phyloP scores from a whole-genome alignment of 2,888 invertebrate species.

The Antheraea yamamai region DNA sequence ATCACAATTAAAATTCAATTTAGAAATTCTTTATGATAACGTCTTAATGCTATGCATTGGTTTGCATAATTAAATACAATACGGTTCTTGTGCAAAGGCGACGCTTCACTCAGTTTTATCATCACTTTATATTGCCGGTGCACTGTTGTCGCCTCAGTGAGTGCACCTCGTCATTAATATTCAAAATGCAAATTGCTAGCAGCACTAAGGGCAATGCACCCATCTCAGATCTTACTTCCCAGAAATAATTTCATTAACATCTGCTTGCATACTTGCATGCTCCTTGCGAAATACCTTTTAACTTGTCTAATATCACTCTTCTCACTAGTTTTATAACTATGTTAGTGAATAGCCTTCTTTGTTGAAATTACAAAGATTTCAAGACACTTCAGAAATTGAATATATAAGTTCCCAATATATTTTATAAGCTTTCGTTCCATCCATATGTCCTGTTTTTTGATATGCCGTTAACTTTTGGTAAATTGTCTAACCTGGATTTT shows the following conservation, averaged over 20 bases:
- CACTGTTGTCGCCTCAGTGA: conserved; percentile 55
- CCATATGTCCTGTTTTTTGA: background rate
- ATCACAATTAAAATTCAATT: background rate
- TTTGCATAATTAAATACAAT: background rate
- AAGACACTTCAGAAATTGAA: background rate
- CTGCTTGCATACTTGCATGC: conserved; percentile 69
- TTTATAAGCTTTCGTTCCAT: background rate
- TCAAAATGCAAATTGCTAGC: conserved; percentile 77
- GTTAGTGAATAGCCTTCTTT: background rate
- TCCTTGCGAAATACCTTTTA: conserved; percentile 61
- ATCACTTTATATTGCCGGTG: conserved; percentile 51
- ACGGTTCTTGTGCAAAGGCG: conserved; percentile 40
- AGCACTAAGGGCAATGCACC: conserved; percentile 72
- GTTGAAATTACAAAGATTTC: background rate
- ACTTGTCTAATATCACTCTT: conserved; percentile 48
- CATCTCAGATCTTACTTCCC: conserved; percentile 74
- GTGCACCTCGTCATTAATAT: conserved; percentile 71
- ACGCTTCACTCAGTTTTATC: conserved; percentile 55
- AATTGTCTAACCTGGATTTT: background rate
- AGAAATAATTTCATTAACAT: conserved; percentile 80
- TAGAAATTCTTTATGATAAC: background rate
- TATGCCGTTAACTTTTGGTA: background rate
- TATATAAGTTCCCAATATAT: background rate
- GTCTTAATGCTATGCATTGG: background rate
- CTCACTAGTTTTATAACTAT: conserved; percentile 28